A percentile compares a stretch with the other conserved stretches of the same genome.
phyloP scores from a whole-genome alignment of 2,113 vertebrate species.

The Mohoua ochrocephala region DNA sequence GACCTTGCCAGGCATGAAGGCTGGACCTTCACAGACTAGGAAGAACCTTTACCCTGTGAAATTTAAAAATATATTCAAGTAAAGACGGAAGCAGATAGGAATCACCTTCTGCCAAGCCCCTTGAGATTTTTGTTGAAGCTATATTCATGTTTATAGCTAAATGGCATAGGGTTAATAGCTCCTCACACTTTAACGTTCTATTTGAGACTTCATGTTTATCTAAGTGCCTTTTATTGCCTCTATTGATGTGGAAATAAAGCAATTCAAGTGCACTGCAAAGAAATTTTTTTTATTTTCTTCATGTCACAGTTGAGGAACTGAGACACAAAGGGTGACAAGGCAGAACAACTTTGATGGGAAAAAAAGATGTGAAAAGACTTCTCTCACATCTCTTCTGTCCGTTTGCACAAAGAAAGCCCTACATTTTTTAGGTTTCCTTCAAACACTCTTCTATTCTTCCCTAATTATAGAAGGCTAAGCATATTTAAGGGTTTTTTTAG shows the following conservation, averaged over 20 bases:
- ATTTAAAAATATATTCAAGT: not conserved
- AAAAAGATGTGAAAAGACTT: not conserved
- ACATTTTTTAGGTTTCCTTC: not conserved
- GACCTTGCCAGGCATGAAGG: not conserved
- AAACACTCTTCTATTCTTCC: not conserved
- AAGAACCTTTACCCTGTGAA: not conserved
- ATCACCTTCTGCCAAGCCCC: not conserved
- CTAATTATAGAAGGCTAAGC: not conserved
- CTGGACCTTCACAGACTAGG: not conserved
- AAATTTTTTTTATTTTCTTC: not conserved
- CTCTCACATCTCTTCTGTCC: not conserved
- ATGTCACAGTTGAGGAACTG: not conserved
- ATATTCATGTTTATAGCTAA: not conserved
- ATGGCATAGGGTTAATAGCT: not conserved
- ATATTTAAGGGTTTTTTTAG: not conserved
- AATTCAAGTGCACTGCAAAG: not conserved
- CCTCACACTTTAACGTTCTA: fast-evolving
- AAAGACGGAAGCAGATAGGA: not conserved
- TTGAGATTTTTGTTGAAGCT: not conserved
- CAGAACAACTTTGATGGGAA: not conserved
- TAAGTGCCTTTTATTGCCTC: not conserved
- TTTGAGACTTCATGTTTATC: not conserved
- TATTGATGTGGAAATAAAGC: not conserved
- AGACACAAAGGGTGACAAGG: not conserved
- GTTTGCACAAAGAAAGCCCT: not conserved